phyloP scores from a whole-genome alignment of 2,797 vertebrate genomes.

The Uromys caudimaculatus region DNA sequence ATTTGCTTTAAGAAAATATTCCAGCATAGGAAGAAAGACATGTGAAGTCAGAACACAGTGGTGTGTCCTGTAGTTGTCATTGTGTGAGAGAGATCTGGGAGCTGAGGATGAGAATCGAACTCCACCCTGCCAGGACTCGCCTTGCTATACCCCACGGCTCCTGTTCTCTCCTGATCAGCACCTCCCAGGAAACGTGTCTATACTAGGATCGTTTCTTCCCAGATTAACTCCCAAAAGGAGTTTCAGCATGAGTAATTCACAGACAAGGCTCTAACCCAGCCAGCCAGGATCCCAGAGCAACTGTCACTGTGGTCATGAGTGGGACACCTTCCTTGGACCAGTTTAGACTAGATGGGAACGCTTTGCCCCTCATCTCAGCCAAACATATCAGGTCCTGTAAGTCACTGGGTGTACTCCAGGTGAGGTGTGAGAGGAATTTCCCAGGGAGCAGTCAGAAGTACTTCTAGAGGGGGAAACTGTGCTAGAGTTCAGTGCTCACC shows the following conservation, averaged over 20 bases:
- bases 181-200: too few species aligned
- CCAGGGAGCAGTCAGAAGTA: not conserved
- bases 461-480: not conserved
- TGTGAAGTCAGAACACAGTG: not conserved
- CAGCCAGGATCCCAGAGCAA: too few species aligned
- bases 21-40: not conserved
- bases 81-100: too few species aligned
- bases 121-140: not conserved
- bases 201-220: not conserved
- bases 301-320: not conserved
- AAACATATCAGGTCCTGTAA: not conserved
- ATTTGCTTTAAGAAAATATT: not conserved
- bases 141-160: fast-evolving
- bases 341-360: not conserved
- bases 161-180: not conserved
- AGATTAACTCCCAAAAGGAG: not conserved
- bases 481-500: not conserved
- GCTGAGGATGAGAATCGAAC: too few species aligned
- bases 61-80: not conserved
- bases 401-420: not conserved
- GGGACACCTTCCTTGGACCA: not conserved
- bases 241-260: not conserved
- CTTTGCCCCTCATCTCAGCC: not conserved
- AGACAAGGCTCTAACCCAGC: not conserved
- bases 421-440: not conserved